These are phyloP conservation scores for Micrastur ruficollis DNA, from an alignment of 2,797 vertebrate species.

Conservation along the genomic window DNA sequence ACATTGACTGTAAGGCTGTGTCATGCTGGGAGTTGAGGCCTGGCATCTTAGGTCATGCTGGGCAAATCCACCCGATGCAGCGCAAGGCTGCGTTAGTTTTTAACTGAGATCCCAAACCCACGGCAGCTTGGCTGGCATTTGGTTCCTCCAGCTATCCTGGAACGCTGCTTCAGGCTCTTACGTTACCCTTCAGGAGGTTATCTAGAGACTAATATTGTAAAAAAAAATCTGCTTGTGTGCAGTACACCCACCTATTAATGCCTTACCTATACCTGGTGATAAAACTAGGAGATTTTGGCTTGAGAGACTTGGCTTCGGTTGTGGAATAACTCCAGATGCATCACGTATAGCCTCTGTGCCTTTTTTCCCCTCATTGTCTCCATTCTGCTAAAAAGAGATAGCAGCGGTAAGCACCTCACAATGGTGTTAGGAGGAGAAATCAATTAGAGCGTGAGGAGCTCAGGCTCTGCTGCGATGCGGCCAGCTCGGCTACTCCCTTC, in stretches of 20 bases:
- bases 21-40: slow-evolving; percentile 18
- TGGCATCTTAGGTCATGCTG: background rate
- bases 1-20: background rate
- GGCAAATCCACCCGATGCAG: background rate
- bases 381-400: background rate
- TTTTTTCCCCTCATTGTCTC: background rate
- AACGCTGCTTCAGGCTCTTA: background rate
- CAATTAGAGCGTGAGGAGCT: background rate
- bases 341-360: background rate
- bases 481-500: background rate
- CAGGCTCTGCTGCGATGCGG: background rate
- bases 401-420: background rate
- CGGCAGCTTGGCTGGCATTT: background rate
- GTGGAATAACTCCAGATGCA: background rate
- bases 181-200: background rate
- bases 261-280: background rate
- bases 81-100: background rate
- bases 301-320: background rate
- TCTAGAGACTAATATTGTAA: background rate
- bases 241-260: background rate
- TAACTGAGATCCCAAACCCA: background rate
- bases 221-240: background rate
- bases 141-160: background rate
- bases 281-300: background rate
- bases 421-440: background rate